These are phyloP conservation scores for Smithornis capensis DNA, from an alignment of 2,113 vertebrate genomes.

Conservation along the genomic window DNA sequence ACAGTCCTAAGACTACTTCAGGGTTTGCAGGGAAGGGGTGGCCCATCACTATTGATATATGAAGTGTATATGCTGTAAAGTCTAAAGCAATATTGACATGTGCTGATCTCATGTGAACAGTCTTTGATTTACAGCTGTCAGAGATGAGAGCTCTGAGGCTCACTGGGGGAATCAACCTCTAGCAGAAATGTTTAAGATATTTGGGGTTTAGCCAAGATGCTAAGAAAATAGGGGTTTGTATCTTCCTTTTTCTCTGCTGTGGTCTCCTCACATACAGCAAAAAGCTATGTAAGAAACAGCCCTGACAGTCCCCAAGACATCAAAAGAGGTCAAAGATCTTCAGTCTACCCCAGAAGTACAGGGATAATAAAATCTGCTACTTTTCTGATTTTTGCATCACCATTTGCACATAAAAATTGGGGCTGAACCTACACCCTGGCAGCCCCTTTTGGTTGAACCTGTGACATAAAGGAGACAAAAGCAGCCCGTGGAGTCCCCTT, in stretches of 20 bases:
- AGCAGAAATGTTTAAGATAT: conserved; percentile 3
- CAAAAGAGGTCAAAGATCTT: not conserved
- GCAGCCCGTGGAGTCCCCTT: not conserved
- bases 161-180: not conserved
- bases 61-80: not conserved
- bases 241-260: not conserved
- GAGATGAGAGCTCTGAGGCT: conserved; percentile 5
- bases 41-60: accelerated
- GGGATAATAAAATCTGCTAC: not conserved
- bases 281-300: not conserved
- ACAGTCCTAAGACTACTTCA: not conserved
- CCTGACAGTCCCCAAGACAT: not conserved
- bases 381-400: not conserved
- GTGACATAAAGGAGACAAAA: not conserved
- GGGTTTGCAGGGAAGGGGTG: not conserved
- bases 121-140: not conserved
- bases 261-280: not conserved
- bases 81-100: not conserved
- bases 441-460: not conserved
- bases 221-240: not conserved
- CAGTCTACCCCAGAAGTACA: not conserved
- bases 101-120: conserved; percentile 9
- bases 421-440: not conserved
- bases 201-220: not conserved
- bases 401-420: not conserved